phyloP scores from a whole-genome alignment of 2,113 vertebrate species.

The Narcine bancroftii region DNA sequence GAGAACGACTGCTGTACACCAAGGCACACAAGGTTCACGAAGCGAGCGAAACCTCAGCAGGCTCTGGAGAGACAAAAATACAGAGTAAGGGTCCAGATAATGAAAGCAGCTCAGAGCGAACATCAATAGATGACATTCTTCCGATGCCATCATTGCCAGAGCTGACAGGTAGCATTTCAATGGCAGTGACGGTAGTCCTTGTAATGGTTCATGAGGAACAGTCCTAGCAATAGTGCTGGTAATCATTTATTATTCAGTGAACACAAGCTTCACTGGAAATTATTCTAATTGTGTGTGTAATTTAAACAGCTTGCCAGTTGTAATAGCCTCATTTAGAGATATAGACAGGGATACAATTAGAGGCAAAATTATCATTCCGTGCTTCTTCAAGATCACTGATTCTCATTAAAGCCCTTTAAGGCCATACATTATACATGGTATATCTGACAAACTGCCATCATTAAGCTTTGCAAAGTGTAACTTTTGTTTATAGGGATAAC shows the following conservation, averaged over 20 bases:
- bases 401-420: slow-evolving; percentile 29
- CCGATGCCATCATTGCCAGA: neutral
- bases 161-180: neutral
- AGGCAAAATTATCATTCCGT: slow-evolving; percentile 3
- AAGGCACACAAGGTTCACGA: neutral
- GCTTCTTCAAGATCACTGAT: slow-evolving; percentile 3
- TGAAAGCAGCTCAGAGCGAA: neutral
- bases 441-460: neutral
- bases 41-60: neutral
- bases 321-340: slow-evolving; percentile 29
- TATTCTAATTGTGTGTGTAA: slow-evolving; percentile 30
- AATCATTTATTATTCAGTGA: slow-evolving; percentile 22
- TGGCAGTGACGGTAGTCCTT: neutral
- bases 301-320: slow-evolving; percentile 26
- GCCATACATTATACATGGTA: slow-evolving; percentile 23
- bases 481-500: neutral
- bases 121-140: neutral
- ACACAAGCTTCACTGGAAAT: neutral
- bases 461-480: neutral
- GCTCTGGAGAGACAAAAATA: neutral
- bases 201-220: neutral
- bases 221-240: too few relatives aligned
- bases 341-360: slow-evolving; percentile 25
- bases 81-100: neutral
- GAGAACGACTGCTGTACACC: too few relatives aligned